phyloP scores from a whole-genome alignment of 2,888 invertebrate species.

The Ommatoiulus sabulosus region DNA sequence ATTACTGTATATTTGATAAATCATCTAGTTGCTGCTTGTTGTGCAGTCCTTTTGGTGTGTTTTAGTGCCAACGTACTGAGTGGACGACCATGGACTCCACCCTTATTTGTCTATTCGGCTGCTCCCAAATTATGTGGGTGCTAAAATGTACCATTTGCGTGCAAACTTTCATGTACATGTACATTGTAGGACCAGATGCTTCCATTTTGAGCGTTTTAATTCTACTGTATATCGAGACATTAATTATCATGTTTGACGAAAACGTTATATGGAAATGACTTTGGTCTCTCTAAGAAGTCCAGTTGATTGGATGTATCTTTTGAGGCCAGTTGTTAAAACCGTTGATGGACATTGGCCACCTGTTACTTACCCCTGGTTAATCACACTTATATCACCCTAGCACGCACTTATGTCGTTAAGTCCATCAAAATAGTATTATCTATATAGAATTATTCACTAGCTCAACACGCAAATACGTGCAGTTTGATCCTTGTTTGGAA shows the following conservation, averaged over 20 bases:
- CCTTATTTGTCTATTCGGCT: no score
- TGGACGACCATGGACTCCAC: no score
- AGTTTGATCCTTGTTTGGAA: background rate
- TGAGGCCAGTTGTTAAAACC: background rate
- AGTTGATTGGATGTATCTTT: background rate
- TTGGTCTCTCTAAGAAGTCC: background rate
- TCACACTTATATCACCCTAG: background rate
- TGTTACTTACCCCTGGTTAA: slow-evolving; percentile 17
- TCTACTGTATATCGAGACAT: background rate
- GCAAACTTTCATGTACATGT: no score
- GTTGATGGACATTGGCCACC: slow-evolving; percentile 11
- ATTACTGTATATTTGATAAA: no score
- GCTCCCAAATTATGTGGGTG: no score
- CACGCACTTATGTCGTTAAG: background rate
- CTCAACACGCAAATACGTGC: background rate
- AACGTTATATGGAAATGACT: background rate
- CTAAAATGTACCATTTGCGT: no score
- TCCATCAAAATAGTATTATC: background rate
- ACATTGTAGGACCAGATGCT: no score
- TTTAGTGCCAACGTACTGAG: no score
- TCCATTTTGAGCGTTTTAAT: background rate
- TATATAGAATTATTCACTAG: background rate
- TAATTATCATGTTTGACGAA: background rate
- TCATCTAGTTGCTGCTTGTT: no score
- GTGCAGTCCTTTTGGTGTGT: no score